A percentile compares a stretch with the other conserved stretches of the same genome.
Conservation (phyloP, 2,797 vertebrate genomes). For the Nannoperca australis region DNA sequence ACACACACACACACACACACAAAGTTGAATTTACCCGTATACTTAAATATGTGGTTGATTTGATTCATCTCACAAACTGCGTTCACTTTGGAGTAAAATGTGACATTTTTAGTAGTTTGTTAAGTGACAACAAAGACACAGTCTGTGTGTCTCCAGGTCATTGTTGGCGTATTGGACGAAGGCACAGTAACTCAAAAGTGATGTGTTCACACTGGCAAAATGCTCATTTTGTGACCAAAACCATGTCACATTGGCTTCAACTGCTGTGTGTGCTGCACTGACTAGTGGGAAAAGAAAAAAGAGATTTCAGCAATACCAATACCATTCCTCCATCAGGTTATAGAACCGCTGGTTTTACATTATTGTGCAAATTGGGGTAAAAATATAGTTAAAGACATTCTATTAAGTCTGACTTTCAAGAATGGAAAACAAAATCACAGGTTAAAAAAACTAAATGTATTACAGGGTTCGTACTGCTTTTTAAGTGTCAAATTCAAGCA, state of each 20-base stretch:
- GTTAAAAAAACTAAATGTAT: no score
- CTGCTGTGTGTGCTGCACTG: background rate
- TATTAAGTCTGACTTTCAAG: background rate
- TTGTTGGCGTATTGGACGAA: background rate
- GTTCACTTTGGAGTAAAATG: no score
- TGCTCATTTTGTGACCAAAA: background rate
- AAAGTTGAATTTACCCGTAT: no score
- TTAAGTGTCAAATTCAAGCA: no score
- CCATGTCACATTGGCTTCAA: background rate
- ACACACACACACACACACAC: conserved; percentile 1
- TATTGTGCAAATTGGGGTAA: background rate
- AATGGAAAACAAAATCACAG: background rate
- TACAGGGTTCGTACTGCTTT: no score
- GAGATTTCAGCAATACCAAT: background rate
- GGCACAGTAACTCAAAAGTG: background rate
- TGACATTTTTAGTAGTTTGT: background rate
- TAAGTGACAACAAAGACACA: background rate
- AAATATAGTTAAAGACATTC: background rate
- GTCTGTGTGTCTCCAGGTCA: background rate
- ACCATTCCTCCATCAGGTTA: background rate
- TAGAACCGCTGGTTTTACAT: background rate
- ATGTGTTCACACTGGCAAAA: background rate
- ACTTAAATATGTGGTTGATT: background rate
- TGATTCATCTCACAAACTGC: no score
- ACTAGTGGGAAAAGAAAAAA: background rate